phyloP scores from a whole-genome alignment of 2,113 vertebrate species.

The Sinocyclocheilus maitianheensis region DNA sequence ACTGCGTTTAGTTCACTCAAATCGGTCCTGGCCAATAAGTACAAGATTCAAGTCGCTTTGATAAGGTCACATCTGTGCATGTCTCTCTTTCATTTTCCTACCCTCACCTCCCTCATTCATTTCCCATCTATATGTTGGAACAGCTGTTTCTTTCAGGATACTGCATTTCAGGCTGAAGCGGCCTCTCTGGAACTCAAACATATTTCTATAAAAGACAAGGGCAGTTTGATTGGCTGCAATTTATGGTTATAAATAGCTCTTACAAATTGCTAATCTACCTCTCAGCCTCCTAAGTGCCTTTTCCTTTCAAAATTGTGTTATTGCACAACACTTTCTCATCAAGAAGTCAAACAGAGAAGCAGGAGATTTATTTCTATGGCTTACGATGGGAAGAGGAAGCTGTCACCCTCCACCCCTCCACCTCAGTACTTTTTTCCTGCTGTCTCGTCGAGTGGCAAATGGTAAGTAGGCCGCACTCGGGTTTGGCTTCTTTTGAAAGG shows the following conservation, averaged over 20 bases:
- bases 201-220: slow-evolving; percentile 61
- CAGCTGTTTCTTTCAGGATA: slow-evolving; percentile 64
- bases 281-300: slow-evolving; percentile 67
- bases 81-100: slow-evolving; percentile 39
- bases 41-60: slow-evolving; percentile 84
- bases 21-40: slow-evolving; percentile 88
- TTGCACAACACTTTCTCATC: slow-evolving; percentile 67
- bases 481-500: slow-evolving; percentile 54
- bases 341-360: slow-evolving; percentile 68
- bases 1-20: slow-evolving; percentile 85
- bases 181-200: slow-evolving; percentile 60
- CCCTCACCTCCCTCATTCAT: not conserved
- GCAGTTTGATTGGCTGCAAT: slow-evolving; percentile 58
- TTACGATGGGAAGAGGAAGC: slow-evolving; percentile 59
- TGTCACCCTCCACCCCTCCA: slow-evolving; percentile 53
- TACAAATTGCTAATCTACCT: slow-evolving; percentile 70
- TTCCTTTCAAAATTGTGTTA: slow-evolving; percentile 65
- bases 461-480: slow-evolving; percentile 51
- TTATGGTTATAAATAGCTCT: slow-evolving; percentile 67
- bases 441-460: slow-evolving; percentile 17
- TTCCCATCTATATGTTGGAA: slow-evolving; percentile 46
- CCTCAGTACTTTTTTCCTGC: not conserved
- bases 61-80: slow-evolving; percentile 90
- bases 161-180: slow-evolving; percentile 58
- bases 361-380: slow-evolving; percentile 65